These are phyloP conservation scores for Spea hammondii DNA, from an alignment of 2,797 vertebrate genomes.

Conservation along the genomic window DNA sequence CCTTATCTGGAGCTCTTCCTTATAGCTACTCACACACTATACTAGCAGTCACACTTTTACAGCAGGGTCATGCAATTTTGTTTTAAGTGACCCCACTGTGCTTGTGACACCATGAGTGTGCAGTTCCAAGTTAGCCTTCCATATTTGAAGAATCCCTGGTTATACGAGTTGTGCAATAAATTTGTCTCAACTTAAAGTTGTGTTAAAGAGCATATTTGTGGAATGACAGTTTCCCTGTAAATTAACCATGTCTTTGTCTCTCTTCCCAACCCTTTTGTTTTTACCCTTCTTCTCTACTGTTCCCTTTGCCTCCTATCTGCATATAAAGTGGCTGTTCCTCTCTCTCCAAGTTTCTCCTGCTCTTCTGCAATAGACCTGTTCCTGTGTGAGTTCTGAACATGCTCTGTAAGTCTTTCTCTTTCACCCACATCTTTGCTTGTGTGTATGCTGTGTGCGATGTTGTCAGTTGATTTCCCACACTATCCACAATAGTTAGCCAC, in stretches of 20 bases:
- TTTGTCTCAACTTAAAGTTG: not conserved
- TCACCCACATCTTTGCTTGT: constrained; percentile 51
- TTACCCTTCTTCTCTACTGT: constrained; percentile 54
- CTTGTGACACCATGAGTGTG: too few relatives aligned
- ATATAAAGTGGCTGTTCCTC: constrained; percentile 87
- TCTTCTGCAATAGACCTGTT: constrained; percentile 94
- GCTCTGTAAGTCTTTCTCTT: constrained; percentile 69
- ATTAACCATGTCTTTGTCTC: constrained; percentile 63
- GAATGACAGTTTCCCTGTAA: constrained; percentile 41
- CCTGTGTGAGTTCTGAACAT: constrained; percentile 82
- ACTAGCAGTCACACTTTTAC: too few relatives aligned
- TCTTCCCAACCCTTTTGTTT: constrained; percentile 55
- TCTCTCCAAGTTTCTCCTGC: constrained; percentile 91
- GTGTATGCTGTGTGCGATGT: not conserved
- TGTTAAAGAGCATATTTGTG: not conserved
- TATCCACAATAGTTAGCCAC: too few relatives aligned
- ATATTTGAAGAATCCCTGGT: too few relatives aligned
- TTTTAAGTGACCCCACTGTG: too few relatives aligned
- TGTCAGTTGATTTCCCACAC: not conserved
- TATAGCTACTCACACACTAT: too few relatives aligned
- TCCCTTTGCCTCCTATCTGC: constrained; percentile 58
- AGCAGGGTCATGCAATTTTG: too few relatives aligned
- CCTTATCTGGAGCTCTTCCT: too few relatives aligned
- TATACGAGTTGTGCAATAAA: too few relatives aligned
- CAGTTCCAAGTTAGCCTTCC: too few relatives aligned